Evolutionary conservation across 1,140 invertebrate species (phyloP).

Genomic region (Panagrolaimus sp.): DNA sequence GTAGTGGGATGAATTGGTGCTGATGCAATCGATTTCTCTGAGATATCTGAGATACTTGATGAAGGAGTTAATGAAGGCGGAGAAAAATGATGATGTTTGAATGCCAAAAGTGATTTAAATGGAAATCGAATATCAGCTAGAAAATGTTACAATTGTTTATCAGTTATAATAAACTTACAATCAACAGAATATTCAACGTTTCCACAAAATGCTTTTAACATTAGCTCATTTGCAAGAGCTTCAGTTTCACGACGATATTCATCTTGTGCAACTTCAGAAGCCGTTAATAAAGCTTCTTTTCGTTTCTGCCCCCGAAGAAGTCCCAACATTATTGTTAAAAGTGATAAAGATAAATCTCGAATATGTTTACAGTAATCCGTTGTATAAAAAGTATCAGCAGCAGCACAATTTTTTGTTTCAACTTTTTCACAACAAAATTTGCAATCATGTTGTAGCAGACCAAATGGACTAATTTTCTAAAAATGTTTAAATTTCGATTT

Average conservation of each 20-base stretch:
- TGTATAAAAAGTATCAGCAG: neutral
- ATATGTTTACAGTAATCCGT: constrained; percentile 10
- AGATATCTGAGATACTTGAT: neutral
- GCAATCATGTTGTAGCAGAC: neutral
- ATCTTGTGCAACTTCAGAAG: constrained; percentile 10
- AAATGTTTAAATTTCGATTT: no score
- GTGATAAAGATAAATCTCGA: constrained; percentile 2
- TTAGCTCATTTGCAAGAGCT: neutral
- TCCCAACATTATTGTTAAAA: neutral
- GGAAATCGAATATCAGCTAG: neutral
- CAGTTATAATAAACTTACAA: no score
- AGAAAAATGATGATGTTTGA: constrained; percentile 6
- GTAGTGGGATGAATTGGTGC: neutral
- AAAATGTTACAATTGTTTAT: no score
- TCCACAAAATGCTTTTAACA: constrained; percentile 10
- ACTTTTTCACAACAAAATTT: neutral
- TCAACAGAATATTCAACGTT: constrained; percentile 5
- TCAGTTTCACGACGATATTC: constrained; percentile 8
- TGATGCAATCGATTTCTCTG: neutral
- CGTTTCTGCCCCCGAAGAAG: neutral
- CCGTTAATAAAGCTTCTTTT: neutral
- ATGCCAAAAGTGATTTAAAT: constrained; percentile 3
- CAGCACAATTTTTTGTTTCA: neutral
- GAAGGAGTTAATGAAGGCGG: neutral
- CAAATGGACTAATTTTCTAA: constrained; percentile 1